Percentiles rank a stretch among this genome's conserved stretches.
Conservation (phyloP, 2,113 vertebrate genomes). For the Falco punctatus region DNA sequence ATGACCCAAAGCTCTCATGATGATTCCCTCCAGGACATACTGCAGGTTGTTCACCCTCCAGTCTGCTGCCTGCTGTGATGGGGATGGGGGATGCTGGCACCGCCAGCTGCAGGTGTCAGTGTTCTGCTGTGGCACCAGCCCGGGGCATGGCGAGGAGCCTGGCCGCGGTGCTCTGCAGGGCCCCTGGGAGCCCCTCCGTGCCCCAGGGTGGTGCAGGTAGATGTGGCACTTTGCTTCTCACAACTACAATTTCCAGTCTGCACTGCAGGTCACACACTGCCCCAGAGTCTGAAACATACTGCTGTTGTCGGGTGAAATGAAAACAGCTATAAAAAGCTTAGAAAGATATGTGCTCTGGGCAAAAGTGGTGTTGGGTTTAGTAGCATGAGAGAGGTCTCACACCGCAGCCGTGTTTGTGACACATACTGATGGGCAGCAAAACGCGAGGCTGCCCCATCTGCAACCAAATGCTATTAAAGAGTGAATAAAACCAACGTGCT, state of each 20-base stretch:
- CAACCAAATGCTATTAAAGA: neutral
- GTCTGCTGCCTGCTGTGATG: neutral
- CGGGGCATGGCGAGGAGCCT: neutral
- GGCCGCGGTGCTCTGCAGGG: neutral
- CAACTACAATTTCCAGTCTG: neutral
- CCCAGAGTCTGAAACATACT: neutral
- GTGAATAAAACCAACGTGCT: rapidly evolving
- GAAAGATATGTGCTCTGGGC: neutral
- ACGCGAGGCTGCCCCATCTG: neutral
- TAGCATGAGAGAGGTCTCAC: rapidly evolving
- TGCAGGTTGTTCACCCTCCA: neutral
- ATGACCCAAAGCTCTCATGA: neutral
- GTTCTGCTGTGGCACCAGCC: neutral
- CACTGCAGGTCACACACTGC: neutral
- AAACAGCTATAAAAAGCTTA: neutral
- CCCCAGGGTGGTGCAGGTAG: rapidly evolving
- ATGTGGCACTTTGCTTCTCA: neutral
- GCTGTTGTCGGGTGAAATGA: neutral
- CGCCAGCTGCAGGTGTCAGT: neutral
- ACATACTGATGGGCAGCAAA: rapidly evolving
- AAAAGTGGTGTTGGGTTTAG: neutral
- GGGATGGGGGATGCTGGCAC: neutral
- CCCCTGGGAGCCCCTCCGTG: rapidly evolving
- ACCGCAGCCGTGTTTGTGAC: neutral
- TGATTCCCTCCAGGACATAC: rapidly evolving